Percentiles rank a stretch among this genome's conserved stretches.
Conservation (phyloP, 2,113 vertebrate genomes). For the Lepidothrix coronata region DNA sequence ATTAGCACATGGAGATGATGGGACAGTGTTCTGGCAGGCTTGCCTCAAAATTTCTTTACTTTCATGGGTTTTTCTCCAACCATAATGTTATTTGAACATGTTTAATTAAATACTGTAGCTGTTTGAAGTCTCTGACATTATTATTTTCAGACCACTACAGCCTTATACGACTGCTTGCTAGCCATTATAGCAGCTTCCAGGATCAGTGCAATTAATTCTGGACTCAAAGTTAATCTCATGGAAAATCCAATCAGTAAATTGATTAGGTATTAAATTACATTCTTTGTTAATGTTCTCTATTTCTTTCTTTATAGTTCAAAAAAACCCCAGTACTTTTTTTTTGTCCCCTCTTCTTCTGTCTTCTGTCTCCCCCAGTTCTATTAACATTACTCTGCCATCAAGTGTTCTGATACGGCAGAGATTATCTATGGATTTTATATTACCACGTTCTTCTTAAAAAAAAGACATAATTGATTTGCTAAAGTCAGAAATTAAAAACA, state of each 20-base stretch:
- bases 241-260: constrained; percentile 71
- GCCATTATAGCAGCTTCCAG: constrained; percentile 36
- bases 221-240: constrained; percentile 50
- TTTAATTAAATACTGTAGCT: constrained; percentile 60
- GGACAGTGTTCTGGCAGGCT: background rate
- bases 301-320: constrained; percentile 32
- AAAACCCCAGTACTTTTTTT: background rate
- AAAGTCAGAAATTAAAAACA: background rate
- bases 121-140: constrained; percentile 50
- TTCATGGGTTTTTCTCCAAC: constrained; percentile 38
- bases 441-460: background rate
- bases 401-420: background rate
- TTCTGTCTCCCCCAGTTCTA: background rate
- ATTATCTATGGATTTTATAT: background rate
- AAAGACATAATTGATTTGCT: background rate
- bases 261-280: constrained; percentile 68
- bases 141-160: constrained; percentile 14
- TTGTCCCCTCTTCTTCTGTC: background rate
- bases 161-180: background rate
- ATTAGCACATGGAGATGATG: background rate
- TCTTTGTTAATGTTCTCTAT: constrained; percentile 37
- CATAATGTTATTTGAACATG: constrained; percentile 55
- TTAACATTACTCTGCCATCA: background rate
- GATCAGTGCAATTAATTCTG: constrained; percentile 50
- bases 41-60: background rate